Base-by-base conservation (phyloP, 1,140 invertebrate genomes). In the Sinonovacula constricta region DNA sequence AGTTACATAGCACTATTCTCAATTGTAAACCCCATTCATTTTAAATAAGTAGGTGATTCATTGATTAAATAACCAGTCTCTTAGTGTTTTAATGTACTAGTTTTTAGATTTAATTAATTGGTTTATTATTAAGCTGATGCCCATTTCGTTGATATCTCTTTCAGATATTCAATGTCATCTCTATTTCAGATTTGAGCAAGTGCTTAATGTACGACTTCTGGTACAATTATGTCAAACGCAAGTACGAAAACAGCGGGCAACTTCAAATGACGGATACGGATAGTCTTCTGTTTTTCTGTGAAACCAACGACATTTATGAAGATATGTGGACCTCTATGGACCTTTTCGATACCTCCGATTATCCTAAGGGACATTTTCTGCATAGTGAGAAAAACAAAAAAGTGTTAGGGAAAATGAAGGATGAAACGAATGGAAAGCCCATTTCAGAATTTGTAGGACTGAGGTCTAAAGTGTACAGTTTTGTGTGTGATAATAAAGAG, bases 321-420 rank as follows among this genome's bases (percentile, higher is more conserved):
- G 88, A 90, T 72, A 88, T 92, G 72, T 79, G 59, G 31, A 12
- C 56, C 30, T 39, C 75, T 53, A 3, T 24, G 7, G 1, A 68
- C 22, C 59, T 74, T 18, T 81, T 53, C 30, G 71, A 85, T 60
- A 81, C 75, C 28, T 69, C 34, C 28, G 69, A 84, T 49, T 82
- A 67, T 26, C 80, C 68, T 0, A 62, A 62, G 54, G 31, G 65
- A 36, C 79, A 81, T 60, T 76, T 71, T n/a, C 24, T 83, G 7
- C 33, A 76, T 28, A 67, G 33, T 26, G 49, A 15, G 45, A 49
- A 60, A 49, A 92, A 92, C 78, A 92, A 92, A 83, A 92, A 93
- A 79, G 85, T 91, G 7, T 24, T 91, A 3, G 91, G 91, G 14
- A 88, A 91, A 83, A 90, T 92, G 80, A 93, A 92, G 83, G 92